Conservation (phyloP, 2,797 vertebrate genomes). For the Phataginus tetradactyla region DNA sequence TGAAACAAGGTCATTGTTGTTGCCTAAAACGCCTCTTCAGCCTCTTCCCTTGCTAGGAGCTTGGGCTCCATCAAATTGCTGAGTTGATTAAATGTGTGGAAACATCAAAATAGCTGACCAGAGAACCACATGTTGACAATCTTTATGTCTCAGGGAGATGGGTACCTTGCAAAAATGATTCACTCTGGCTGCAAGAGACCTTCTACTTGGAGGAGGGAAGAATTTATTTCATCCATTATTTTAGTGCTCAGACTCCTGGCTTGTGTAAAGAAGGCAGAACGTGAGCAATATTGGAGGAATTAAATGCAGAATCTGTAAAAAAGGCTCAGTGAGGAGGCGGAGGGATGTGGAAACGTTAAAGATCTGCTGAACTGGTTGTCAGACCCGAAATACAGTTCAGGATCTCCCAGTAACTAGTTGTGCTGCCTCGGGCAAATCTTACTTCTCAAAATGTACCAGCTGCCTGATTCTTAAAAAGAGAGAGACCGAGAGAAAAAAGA, state of each 20-base stretch:
- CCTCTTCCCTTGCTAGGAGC: neutral
- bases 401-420: conserved; percentile 40
- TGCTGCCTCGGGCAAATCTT: conserved; percentile 52
- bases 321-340: neutral
- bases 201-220: conserved; percentile 3
- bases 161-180: conserved; percentile 73
- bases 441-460: neutral
- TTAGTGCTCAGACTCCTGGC: neutral
- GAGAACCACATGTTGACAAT: conserved; percentile 12
- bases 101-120: conserved; percentile 6
- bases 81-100: conserved; percentile 46
- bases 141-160: conserved; percentile 61
- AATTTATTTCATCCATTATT: neutral
- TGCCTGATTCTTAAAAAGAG: neutral
- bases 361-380: neutral
- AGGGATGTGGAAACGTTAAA: neutral
- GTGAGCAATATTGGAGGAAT: neutral
- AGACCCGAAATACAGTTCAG: conserved; percentile 63
- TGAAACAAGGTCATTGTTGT: conserved; percentile 6
- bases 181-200: conserved; percentile 34
- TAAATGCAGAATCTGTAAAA: neutral
- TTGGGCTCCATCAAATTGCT: neutral
- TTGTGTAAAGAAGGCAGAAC: neutral
- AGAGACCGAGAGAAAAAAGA: too few relatives aligned
- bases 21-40: neutral